Base-by-base conservation (phyloP, 1,140 invertebrate genomes). In the Heliothis subflexa region DNA sequence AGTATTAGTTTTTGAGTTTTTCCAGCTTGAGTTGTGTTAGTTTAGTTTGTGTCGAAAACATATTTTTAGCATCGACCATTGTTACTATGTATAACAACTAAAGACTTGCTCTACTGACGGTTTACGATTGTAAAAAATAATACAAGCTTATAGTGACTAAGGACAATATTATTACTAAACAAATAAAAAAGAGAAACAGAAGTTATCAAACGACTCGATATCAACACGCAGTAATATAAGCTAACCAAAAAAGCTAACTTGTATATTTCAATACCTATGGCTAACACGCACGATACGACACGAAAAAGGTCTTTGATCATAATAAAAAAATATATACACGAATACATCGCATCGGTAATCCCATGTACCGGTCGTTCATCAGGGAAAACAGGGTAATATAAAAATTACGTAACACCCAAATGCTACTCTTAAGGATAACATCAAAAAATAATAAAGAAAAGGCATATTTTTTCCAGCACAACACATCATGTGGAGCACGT, bases 371-470 rank as follows among this genome's bases (percentile, higher is more conserved):
- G 21, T 28, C 62, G 3, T 18, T 18, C 47, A 52, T 52, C 47
- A 70, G 16, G 47, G 62, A 66, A 70, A 52, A 70, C 16, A 68
- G n/a, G 9, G 66, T 50, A 18, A 70, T 28, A 70, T 50, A 21
- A 70, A 70, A 70, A 70, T 70, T 70, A 70, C 21, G 66, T 13
- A 70, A 52, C 66, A 70, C 47, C 12, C 12, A 49, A 66, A 50
- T 28, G 66, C 14, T 49, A 52, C 66, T 52, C 66, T 16, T 70
- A 28, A 70, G 66, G 47, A 52, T 25, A 50, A 70, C 66, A 70
- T 70, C n/a, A 70, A 68, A 70, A 70, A 21, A 70, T 70, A 70
- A 70, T 70, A 70, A 70, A 70, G 21, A 49, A 52, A 70, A 50
- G 45, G 21, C 66, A 40, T 70, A 70, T 70, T 70, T 70, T 61